Evolutionary conservation across 2,113 vertebrate genomes (phyloP), one percentile per base, ranked within the genome.

Genomic region (Toxotes jaculatrix): DNA sequence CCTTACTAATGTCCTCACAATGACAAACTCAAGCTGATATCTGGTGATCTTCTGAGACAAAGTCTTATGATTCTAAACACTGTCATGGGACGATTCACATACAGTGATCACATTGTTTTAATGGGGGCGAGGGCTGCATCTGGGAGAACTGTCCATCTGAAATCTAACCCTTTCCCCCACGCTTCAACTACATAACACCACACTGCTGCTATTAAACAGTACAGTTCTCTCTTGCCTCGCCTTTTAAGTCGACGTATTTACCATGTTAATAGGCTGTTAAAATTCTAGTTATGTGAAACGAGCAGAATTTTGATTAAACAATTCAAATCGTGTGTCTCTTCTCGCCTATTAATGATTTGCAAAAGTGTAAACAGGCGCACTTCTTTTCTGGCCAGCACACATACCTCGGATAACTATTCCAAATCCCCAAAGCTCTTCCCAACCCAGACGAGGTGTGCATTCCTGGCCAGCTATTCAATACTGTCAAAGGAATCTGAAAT

Each of bases 401-500:
- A 90, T 84, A 78, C 83, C 70, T 80, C 32, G 57, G 84, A 76
- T 70, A 85, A 75, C 87, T 76, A 70, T 61, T 80, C 70, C 82
- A 87, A 88, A 85, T 77, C 81, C 74, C 84, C 67, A 23, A 6
- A 78, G 74, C 86, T 85, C 81, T 80, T 84, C 77, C 87, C 61
- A 71, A 78, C 77, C 80, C 86, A 84, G 84, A 75, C 77, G 70
- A 88, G 86, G 88, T 91, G 89, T 75, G 85, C 89, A 90, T 93
- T 92, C 92, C 89, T 89, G 80, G 80, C 68, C 75, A 17, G 85
- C 83, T 72, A 89, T 80, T 89, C 83, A 91, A 86, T 64, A 79
- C 91, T 23, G 82, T 89, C 80, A 89, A 82, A 89, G 79, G 91
- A 93, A 91, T 92, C 90, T 94, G 91, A 92, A 93, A 94, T 93